These are phyloP conservation scores for Diploscapter pachys DNA, from an alignment of 1,140 invertebrate species.

Conservation along the genomic window DNA sequence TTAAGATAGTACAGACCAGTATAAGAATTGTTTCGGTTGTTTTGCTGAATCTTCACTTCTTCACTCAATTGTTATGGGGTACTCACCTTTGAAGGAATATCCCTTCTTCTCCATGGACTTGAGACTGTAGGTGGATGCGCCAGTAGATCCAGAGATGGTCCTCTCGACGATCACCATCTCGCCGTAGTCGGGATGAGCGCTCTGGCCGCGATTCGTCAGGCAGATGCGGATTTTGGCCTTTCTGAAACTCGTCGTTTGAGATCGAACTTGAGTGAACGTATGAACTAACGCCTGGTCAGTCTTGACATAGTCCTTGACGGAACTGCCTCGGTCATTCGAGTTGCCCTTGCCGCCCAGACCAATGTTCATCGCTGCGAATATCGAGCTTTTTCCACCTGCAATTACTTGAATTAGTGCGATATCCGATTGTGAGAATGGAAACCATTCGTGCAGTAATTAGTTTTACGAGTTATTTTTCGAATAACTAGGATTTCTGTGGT, in stretches of 20 bases:
- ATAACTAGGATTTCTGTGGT: too few relatives aligned
- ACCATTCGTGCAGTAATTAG: too few relatives aligned
- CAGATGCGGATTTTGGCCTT: conserved; percentile 21
- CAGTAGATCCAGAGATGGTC: conserved; percentile 17
- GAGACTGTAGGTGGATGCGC: conserved; percentile 11
- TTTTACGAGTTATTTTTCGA: too few relatives aligned
- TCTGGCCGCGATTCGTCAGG: conserved; percentile 21
- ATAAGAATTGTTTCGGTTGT: too few relatives aligned
- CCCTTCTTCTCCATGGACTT: background rate
- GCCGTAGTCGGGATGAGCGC: conserved; percentile 6
- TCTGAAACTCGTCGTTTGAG: conserved; percentile 14
- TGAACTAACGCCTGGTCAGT: conserved; percentile 27
- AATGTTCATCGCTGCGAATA: conserved; percentile 42
- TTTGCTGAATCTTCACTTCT: too few relatives aligned
- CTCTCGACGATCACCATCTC: conserved; percentile 16
- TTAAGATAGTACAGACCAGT: too few relatives aligned
- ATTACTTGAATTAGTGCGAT: background rate
- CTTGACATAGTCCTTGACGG: conserved; percentile 38
- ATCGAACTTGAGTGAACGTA: background rate
- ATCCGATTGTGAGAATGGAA: too few relatives aligned
- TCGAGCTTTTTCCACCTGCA: conserved; percentile 44
- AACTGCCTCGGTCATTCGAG: conserved; percentile 35
- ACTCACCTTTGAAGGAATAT: background rate
- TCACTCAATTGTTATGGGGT: conserved; percentile 4
- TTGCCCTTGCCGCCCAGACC: conserved; percentile 40